phyloP scores from a whole-genome alignment of 2,113 vertebrate genomes.

The Chiloscyllium plagiosum region DNA sequence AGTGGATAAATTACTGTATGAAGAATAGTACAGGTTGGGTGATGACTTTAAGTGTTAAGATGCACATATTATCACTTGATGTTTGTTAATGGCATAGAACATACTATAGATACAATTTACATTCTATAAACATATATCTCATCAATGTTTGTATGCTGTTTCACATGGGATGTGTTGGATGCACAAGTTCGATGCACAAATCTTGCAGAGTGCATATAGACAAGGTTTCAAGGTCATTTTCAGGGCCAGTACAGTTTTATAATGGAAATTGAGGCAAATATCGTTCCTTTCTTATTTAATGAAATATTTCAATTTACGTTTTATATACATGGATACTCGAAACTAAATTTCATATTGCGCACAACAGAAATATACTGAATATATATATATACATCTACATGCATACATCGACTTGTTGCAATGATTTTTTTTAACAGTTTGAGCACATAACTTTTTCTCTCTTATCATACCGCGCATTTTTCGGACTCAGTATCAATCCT shows the following conservation, averaged over 20 bases:
- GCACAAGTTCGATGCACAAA: background rate
- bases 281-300: background rate
- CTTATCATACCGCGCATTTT: background rate
- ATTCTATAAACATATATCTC: background rate
- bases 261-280: background rate
- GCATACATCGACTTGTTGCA: background rate
- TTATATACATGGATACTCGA: background rate
- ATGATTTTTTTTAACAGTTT: background rate
- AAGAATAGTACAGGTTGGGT: background rate
- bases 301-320: background rate
- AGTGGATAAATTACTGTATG: slow-evolving; percentile 35
- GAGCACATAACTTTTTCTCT: background rate
- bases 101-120: background rate
- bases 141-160: background rate
- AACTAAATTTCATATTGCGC: background rate
- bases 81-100: slow-evolving; percentile 44
- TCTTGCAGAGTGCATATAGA: background rate
- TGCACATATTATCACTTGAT: slow-evolving; percentile 42
- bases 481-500: background rate
- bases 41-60: slow-evolving; percentile 8
- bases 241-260: background rate
- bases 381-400: too few relatives aligned
- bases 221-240: background rate
- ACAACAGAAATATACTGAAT: background rate
- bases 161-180: background rate